These are phyloP conservation scores for Oopsacas minuta DNA, from an alignment of 37 sponge, comb jelly and placozoan species.

Conservation along the genomic window DNA sequence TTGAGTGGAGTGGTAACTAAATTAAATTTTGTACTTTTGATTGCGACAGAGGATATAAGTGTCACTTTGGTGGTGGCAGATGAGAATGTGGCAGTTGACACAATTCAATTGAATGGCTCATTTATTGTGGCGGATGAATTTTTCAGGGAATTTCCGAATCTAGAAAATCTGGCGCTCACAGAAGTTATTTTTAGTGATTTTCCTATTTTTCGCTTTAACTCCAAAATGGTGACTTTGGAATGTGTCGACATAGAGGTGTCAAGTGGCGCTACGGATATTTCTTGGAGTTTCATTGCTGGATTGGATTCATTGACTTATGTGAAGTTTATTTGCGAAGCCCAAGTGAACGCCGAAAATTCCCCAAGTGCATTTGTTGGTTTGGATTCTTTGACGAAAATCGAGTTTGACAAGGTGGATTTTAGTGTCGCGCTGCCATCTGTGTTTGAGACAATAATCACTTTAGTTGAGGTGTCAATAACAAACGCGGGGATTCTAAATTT, in stretches of 20 bases:
- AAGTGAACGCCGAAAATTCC: neutral
- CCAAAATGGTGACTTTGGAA: neutral
- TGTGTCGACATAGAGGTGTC: neutral
- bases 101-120: neutral
- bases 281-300: neutral
- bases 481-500: neutral
- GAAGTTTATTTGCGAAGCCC: neutral
- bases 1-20: no score
- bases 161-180: neutral
- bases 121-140: neutral
- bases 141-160: neutral
- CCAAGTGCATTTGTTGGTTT: neutral
- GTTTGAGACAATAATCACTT: neutral
- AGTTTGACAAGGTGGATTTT: neutral
- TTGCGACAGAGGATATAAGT: no score
- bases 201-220: constrained; percentile 7
- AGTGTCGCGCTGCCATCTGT: neutral
- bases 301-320: neutral
- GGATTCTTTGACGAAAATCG: neutral
- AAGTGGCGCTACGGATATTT: neutral
- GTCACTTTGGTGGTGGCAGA: no score
- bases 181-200: neutral
- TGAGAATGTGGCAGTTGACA: no score
- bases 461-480: neutral
- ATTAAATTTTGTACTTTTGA: no score